Conservation (phyloP, 2,113 vertebrate genomes). For the Hemicordylus capensis region DNA sequence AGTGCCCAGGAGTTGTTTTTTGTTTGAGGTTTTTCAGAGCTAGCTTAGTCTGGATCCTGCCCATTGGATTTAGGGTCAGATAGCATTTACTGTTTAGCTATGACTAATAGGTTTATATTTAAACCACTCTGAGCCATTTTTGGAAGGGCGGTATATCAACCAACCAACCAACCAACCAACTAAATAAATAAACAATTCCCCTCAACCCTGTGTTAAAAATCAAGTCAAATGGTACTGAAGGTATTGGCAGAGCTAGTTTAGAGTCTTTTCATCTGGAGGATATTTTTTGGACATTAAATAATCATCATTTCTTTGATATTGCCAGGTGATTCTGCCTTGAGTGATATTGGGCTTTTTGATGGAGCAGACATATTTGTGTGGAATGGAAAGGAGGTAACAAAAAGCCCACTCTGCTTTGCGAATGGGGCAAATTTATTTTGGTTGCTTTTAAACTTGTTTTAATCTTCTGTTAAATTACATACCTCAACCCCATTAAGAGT, state of each 20-base stretch:
- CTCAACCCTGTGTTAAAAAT: not conserved
- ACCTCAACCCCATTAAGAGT: too few relatives aligned
- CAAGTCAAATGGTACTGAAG: not conserved
- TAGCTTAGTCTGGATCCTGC: not conserved
- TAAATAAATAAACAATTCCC: too few relatives aligned
- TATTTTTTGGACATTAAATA: not conserved
- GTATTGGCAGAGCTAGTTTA: not conserved
- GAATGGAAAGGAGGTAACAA: conserved; percentile 92
- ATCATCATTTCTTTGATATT: conserved; percentile 30
- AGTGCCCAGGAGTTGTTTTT: too few relatives aligned
- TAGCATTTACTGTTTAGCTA: not conserved
- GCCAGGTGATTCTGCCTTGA: conserved; percentile 84
- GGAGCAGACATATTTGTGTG: conserved; percentile 90
- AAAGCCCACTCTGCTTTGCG: not conserved
- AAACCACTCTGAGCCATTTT: too few relatives aligned
- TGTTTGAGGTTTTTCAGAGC: not conserved
- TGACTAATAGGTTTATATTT: too few relatives aligned
- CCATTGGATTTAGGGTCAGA: not conserved
- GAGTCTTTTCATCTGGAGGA: not conserved
- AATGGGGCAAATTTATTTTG: not conserved
- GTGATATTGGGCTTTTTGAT: conserved; percentile 77
- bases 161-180: too few relatives aligned
- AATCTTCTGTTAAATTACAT: not conserved
- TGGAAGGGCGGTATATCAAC: too few relatives aligned
- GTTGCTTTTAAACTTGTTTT: not conserved